Conservation (phyloP, 2,113 vertebrate genomes). For the Harpagus bidentatus region DNA sequence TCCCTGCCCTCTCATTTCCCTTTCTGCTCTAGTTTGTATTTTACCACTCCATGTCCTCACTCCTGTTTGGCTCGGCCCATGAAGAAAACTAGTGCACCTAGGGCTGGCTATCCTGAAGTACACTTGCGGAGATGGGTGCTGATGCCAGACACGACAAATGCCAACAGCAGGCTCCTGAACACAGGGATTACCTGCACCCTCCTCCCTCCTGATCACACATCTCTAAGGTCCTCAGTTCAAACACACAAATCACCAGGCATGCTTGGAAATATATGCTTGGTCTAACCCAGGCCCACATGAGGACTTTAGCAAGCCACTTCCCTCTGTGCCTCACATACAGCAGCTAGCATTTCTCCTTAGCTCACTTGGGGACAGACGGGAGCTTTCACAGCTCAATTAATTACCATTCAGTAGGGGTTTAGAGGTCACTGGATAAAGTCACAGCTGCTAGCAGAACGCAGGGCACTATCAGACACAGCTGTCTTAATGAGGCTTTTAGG, state of each 20-base stretch:
- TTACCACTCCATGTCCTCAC: neutral
- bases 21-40: neutral
- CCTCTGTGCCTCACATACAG: neutral
- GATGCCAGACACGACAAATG: neutral
- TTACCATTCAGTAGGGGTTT: neutral
- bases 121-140: neutral
- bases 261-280: neutral
- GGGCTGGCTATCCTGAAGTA: neutral
- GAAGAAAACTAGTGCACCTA: no score
- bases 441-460: neutral
- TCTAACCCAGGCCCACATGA: neutral
- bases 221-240: neutral
- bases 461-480: neutral
- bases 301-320: neutral
- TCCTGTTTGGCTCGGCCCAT: neutral
- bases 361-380: neutral
- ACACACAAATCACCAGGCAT: neutral
- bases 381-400: conserved; percentile 40
- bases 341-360: neutral
- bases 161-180: neutral
- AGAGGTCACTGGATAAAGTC: neutral
- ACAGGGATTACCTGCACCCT: neutral
- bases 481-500: neutral
- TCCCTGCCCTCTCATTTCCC: neutral
- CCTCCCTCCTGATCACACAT: neutral